phyloP scores from a whole-genome alignment of 2,113 vertebrate species.

The Malurus alboscapulatus region DNA sequence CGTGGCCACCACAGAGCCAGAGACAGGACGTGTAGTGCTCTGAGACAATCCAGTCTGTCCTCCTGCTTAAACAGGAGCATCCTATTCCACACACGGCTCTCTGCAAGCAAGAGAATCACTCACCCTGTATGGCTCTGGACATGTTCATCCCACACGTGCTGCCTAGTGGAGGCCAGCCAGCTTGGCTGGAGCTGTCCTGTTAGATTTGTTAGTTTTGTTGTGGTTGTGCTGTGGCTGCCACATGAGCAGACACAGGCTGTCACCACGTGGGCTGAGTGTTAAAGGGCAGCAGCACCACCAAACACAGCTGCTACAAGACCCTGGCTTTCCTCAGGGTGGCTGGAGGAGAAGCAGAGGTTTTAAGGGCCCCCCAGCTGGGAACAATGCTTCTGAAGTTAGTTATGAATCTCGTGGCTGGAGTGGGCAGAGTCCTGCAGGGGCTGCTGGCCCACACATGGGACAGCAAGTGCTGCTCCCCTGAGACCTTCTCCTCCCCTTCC shows the following conservation, averaged over 20 bases:
- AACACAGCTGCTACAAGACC: neutral
- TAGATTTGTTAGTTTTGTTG: neutral
- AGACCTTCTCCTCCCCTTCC: neutral
- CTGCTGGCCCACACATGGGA: neutral
- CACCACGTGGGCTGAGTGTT: rapidly evolving
- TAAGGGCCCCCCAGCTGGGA: neutral
- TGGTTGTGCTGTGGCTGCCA: neutral
- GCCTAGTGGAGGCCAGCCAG: neutral
- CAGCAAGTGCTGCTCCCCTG: neutral
- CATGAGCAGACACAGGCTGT: neutral
- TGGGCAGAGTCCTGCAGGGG: neutral
- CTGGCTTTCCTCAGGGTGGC: neutral
- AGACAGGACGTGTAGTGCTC: neutral
- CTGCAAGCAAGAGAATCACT: rapidly evolving
- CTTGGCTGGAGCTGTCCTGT: neutral
- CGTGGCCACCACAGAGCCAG: rapidly evolving
- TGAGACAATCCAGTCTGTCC: neutral
- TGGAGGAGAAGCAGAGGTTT: neutral
- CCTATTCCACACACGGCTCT: neutral
- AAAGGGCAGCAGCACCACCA: neutral
- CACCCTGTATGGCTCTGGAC: neutral
- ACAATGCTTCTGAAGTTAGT: neutral
- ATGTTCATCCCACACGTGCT: rapidly evolving
- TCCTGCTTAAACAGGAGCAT: neutral
- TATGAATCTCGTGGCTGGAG: neutral